Percentiles rank a stretch among this genome's conserved stretches.
phyloP scores from a whole-genome alignment of 1,140 invertebrate species.

The Lucilia sericata region DNA sequence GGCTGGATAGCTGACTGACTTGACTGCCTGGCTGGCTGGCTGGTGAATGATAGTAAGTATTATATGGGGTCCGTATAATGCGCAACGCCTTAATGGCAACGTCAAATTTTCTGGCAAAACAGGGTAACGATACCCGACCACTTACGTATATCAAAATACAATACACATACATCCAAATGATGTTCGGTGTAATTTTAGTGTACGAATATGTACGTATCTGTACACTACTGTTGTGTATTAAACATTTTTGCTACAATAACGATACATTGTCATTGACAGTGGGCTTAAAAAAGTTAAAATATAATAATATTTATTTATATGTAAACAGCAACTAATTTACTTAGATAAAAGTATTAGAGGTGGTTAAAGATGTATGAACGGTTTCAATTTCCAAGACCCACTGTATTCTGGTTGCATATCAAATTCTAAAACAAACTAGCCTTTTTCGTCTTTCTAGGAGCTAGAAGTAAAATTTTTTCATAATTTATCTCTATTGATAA shows the following conservation, averaged over 20 bases:
- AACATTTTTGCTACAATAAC: conserved; percentile 27
- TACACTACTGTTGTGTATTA: not conserved
- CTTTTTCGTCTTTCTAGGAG: no score
- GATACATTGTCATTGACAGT: conserved; percentile 9
- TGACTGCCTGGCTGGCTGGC: not conserved
- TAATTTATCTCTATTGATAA: no score
- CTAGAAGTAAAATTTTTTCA: no score
- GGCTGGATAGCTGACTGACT: not conserved
- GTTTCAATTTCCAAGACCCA: no score
- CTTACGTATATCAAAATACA: not conserved
- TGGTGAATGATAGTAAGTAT: not conserved
- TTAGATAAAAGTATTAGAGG: no score
- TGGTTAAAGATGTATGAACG: no score
- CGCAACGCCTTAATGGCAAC: conserved; percentile 40
- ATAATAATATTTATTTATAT: no score
- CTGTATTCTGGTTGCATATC: no score
- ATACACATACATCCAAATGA: not conserved
- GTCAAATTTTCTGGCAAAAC: conserved; percentile 37
- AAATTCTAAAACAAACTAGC: no score
- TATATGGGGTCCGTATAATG: conserved; percentile 34
- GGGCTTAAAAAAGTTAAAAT: not conserved
- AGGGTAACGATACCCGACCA: conserved; percentile 42
- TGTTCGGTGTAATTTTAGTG: not conserved
- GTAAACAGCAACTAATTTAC: no score
- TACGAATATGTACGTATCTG: not conserved